These are phyloP conservation scores for Propithecus deckenii DNA, from an alignment of 2,797 vertebrate genomes.

Conservation along the genomic window DNA sequence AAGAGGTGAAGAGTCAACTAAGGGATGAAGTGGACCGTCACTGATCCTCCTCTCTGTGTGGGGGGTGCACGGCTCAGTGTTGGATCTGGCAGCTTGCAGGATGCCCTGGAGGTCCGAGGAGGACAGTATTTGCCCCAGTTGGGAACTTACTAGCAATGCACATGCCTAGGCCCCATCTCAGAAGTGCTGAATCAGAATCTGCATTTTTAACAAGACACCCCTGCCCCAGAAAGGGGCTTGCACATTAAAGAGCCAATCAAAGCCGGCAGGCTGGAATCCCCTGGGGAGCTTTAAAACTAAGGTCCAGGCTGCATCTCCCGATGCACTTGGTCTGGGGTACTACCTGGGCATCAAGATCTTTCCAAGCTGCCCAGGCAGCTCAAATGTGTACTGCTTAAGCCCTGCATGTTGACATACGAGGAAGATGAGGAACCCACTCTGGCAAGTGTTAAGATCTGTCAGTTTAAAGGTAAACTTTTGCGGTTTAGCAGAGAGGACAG, in stretches of 20 bases:
- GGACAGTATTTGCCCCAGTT: neutral
- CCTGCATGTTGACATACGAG: neutral
- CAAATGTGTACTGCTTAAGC: neutral
- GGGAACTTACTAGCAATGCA: neutral
- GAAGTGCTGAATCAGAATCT: neutral
- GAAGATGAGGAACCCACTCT: neutral
- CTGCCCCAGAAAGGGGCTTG: too few species aligned
- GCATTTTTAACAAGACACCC: neutral
- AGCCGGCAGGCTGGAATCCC: neutral
- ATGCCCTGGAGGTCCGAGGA: neutral
- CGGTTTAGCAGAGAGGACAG: neutral
- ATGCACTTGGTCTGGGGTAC: neutral
- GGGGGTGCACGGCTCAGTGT: neutral
- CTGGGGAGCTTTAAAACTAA: neutral
- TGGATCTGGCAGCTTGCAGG: neutral
- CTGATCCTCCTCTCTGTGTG: neutral
- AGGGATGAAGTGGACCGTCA: too few species aligned
- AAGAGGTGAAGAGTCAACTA: neutral
- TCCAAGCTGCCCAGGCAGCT: neutral
- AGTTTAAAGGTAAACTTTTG: neutral
- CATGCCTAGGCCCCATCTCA: neutral
- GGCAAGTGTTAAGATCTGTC: neutral
- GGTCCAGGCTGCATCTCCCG: neutral
- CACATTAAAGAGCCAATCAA: neutral
- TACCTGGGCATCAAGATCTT: neutral